phyloP scores from a whole-genome alignment of 2,113 vertebrate species.

The Tragelaphus strepsiceros region DNA sequence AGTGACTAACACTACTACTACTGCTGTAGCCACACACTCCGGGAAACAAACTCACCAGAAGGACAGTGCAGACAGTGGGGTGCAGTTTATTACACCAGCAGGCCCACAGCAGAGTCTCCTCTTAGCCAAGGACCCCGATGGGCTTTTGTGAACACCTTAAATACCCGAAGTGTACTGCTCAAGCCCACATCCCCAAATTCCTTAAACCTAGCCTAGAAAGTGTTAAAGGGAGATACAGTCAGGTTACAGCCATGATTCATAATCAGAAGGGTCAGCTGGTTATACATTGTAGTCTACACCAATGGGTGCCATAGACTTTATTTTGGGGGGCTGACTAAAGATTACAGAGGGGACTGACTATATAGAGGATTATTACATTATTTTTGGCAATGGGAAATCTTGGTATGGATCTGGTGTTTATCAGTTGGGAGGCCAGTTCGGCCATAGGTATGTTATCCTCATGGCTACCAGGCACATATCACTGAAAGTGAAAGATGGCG shows the following conservation, averaged over 20 bases:
- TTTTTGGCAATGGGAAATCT: not conserved
- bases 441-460: not conserved
- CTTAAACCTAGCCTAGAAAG: not conserved
- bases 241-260: not conserved
- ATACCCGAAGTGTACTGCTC: not conserved
- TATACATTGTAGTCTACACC: not conserved
- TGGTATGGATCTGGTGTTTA: not conserved
- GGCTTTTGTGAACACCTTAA: not conserved
- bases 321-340: not conserved
- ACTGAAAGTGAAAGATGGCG: not conserved
- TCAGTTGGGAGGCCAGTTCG: not conserved
- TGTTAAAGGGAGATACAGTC: not conserved
- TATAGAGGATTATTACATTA: not conserved
- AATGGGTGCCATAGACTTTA: not conserved
- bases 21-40: rapidly evolving
- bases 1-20: not conserved
- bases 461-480: not conserved
- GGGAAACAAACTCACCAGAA: not conserved
- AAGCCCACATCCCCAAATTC: not conserved
- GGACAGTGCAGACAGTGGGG: not conserved
- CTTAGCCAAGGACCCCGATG: not conserved
- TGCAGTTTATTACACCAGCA: not conserved
- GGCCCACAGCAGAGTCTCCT: not conserved
- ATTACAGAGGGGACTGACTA: not conserved
- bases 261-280: not conserved